Conservation (phyloP, 2,888 invertebrate genomes). For the Mythimna lalbum region DNA sequence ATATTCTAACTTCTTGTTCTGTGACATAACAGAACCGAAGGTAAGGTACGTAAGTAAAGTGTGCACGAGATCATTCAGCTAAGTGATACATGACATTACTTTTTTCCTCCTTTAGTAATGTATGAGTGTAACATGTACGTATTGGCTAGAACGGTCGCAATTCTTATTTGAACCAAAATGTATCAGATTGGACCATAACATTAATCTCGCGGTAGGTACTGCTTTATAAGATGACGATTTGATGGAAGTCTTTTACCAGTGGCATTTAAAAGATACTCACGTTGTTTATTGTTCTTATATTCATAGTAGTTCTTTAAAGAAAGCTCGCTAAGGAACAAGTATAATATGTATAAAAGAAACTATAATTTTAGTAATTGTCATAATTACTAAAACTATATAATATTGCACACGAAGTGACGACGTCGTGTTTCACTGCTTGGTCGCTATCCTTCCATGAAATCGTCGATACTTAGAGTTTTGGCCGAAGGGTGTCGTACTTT, state of each 20-base stretch:
- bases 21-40: not conserved
- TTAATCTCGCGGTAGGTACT: not conserved
- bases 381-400: too few relatives aligned
- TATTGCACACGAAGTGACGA: too few relatives aligned
- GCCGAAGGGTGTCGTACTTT: too few relatives aligned
- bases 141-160: not conserved
- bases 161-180: not conserved
- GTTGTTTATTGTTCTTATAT: not conserved
- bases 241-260: not conserved
- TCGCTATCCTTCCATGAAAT: too few relatives aligned
- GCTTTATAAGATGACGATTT: too few relatives aligned
- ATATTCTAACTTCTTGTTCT: too few relatives aligned
- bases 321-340: not conserved
- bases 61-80: not conserved
- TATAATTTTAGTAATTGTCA: too few relatives aligned
- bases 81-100: not conserved
- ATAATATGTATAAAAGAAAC: not conserved
- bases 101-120: not conserved
- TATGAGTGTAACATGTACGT: not conserved
- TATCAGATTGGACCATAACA: not conserved
- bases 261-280: not conserved
- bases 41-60: not conserved
- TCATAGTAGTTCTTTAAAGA: not conserved
- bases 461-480: too few relatives aligned
- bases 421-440: too few relatives aligned